Base-by-base conservation (phyloP, 2,888 invertebrate genomes). In the Microdon myrmicae region DNA sequence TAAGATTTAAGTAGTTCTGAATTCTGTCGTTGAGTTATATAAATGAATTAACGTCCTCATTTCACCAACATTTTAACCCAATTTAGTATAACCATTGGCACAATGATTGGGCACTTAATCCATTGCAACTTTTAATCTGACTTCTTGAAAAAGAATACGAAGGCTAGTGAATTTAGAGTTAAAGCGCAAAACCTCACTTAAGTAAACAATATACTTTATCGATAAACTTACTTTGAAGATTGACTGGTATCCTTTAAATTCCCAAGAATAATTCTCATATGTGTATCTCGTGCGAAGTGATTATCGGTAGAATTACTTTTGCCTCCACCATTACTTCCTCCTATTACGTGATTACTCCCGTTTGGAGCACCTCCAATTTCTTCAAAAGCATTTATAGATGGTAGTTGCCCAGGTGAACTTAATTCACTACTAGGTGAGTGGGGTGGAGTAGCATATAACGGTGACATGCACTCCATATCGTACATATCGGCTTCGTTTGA, bases 271-370 rank as follows among this genome's bases (percentile, higher is more conserved):
- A 94, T 94, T 67, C 92, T 83, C 93, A 94, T 94, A 73, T 94
- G 94, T 0, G 93, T 92, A 75, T 94, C 93, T n/a, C 93, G 82
- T 44, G 90, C 90, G 81, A 92, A 92, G 75, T 92, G 92, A 22
- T 89, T 89, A 78, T 92, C 92, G 0, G 90, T 84, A 74, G 84
- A 71, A 73, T 68, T 67, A 14, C 75, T 66, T 60, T 77, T 75
- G 14, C 72, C 71, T 19, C 69, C 67, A 10, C 60, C 67, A 35
- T 68, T 61, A 26, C 67, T 56, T 5, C 35, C 49, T 19, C 53
- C 41, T 26, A 45, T 48, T 26, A 49, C 25, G 32, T 51, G 56
- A 23, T 58, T 60, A 55, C 55, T 68, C 9, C 67, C 67, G 38
- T 67, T 58, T 3, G 64, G 60, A 17, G 75, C 74, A 20, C 75